phyloP scores from a whole-genome alignment of 2,888 invertebrate species.

The Trichogramma evanescens region DNA sequence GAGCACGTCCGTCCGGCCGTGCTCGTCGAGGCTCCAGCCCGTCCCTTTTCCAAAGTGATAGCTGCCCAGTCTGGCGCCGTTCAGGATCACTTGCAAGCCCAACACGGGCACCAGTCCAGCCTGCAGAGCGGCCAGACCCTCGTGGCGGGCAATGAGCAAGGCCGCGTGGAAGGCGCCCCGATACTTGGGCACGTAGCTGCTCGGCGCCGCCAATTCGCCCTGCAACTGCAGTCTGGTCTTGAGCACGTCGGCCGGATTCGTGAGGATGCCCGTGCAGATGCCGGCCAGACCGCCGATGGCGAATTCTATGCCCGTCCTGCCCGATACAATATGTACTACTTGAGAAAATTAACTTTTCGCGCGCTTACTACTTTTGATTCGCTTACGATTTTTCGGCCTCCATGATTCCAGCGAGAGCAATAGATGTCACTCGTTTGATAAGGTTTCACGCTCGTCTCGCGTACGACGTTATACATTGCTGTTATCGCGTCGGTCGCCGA shows the following conservation, averaged over 20 bases:
- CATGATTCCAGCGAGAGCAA: too few relatives aligned
- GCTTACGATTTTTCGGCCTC: too few relatives aligned
- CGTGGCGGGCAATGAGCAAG: constrained; percentile 68
- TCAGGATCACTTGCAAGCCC: constrained; percentile 81
- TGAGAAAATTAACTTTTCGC: too few relatives aligned
- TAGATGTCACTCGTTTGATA: too few relatives aligned
- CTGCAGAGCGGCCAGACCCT: constrained; percentile 72
- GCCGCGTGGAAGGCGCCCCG: constrained; percentile 73
- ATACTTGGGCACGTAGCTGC: constrained; percentile 66
- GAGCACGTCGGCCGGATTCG: constrained; percentile 83
- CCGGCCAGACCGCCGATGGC: constrained; percentile 70
- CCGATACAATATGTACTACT: too few relatives aligned
- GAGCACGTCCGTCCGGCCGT: constrained; percentile 61
- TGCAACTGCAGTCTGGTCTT: constrained; percentile 87
- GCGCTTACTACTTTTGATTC: too few relatives aligned
- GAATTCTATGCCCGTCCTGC: constrained; percentile 57
- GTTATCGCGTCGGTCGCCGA: too few relatives aligned
- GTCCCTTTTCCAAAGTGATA: constrained; percentile 47
- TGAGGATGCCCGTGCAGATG: constrained; percentile 74
- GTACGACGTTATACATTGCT: too few relatives aligned
- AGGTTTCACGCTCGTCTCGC: too few relatives aligned
- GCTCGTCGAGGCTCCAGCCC: constrained; percentile 49
- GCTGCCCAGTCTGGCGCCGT: constrained; percentile 68
- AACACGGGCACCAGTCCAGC: constrained; percentile 79
- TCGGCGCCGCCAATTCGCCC: constrained; percentile 69